Evolutionary conservation across 2,797 vertebrate species (phyloP).

Genomic region (Petrocephalus schoutedeni): DNA sequence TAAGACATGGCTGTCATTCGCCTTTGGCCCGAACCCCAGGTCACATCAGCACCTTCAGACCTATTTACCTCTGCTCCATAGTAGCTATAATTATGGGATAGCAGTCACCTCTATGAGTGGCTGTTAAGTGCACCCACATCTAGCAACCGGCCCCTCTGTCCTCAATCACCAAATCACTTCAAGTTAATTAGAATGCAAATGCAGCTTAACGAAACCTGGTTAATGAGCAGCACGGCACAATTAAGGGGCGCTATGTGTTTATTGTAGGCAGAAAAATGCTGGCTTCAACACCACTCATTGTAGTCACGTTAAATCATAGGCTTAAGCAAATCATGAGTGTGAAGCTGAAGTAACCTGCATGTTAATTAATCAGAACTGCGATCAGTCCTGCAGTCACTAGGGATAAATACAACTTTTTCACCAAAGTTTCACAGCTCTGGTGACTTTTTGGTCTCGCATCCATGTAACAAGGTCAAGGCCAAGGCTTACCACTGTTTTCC

Average conservation of each 20-base stretch:
- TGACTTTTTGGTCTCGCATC: not conserved
- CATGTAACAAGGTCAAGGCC: not conserved
- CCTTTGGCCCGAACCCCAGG: not conserved
- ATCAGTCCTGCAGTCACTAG: not conserved
- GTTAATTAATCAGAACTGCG: not conserved
- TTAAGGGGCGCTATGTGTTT: not conserved
- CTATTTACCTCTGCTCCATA: not conserved
- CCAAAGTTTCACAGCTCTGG: not conserved
- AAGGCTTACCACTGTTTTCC: not conserved
- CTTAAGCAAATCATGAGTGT: constrained; percentile 3
- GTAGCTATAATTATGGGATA: not conserved
- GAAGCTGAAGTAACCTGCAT: not conserved
- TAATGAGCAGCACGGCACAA: constrained; percentile 10
- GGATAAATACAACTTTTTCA: not conserved
- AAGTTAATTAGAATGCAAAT: not conserved
- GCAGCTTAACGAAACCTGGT: not conserved
- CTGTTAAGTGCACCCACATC: not conserved
- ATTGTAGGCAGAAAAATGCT: not conserved
- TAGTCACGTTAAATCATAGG: not conserved
- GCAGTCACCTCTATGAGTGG: not conserved
- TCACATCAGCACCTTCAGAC: not conserved
- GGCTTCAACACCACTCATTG: not conserved
- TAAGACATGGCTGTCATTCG: constrained; percentile 23
- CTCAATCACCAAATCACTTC: not conserved
- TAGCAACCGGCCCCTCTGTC: not conserved